Evolutionary conservation across 1,140 invertebrate genomes (phyloP).

Genomic region (Pemphigus obesinymphae): DNA sequence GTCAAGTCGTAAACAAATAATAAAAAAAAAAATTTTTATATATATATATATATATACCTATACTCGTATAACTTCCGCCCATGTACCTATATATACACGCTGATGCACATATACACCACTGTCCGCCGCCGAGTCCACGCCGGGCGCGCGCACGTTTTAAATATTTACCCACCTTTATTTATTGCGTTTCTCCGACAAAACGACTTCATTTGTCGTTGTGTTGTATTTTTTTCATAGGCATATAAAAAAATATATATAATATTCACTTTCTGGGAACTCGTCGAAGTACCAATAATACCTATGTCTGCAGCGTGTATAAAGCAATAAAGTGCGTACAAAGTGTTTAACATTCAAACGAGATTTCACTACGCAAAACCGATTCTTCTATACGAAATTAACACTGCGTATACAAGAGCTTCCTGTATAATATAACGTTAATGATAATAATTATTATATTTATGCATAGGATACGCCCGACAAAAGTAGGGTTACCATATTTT

Average conservation of each 20-base stretch:
- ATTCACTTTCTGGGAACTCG: not conserved
- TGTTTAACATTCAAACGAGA: not conserved
- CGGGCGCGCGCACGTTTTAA: not conserved
- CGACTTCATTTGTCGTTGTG: slow-evolving; percentile 30
- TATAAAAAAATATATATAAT: not conserved
- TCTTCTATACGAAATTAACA: not conserved
- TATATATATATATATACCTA: no score
- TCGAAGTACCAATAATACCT: no score
- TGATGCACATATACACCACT: not conserved
- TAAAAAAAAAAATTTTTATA: no score
- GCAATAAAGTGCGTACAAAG: not conserved
- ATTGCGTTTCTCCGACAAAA: slow-evolving; percentile 22
- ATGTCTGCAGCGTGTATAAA: not conserved
- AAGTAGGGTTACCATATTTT: no score
- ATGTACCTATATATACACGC: not conserved
- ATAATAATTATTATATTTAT: no score
- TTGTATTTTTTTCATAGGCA: not conserved
- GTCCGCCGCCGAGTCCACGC: not conserved
- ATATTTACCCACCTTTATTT: slow-evolving; percentile 38
- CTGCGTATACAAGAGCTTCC: no score
- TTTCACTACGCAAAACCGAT: not conserved
- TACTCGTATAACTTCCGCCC: slow-evolving; percentile 32
- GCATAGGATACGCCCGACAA: no score
- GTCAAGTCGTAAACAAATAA: slow-evolving; percentile 41
- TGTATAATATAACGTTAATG: not conserved